phyloP scores from a whole-genome alignment of 2,888 invertebrate species.

The Standfussiana lucernea region DNA sequence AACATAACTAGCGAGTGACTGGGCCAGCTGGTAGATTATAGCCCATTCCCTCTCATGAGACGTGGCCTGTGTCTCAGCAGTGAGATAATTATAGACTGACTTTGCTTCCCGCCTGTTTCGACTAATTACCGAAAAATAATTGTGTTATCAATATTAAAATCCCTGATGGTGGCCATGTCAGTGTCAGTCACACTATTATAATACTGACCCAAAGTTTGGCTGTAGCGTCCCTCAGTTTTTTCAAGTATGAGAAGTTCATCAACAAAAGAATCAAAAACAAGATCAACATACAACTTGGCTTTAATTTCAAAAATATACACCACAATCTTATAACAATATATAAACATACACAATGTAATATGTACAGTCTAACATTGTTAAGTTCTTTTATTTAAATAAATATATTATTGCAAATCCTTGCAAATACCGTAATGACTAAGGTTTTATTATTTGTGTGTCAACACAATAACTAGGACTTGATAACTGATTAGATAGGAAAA shows the following conservation, averaged over 20 bases:
- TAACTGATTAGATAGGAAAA: conserved; percentile 44
- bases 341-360: conserved; percentile 69
- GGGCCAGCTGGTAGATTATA: background rate
- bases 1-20: too few species aligned
- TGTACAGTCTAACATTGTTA: conserved; percentile 67
- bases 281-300: conserved; percentile 77
- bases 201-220: background rate
- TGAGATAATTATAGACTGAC: background rate
- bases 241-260: background rate
- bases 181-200: too few species aligned
- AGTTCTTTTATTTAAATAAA: conserved; percentile 61
- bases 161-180: too few species aligned
- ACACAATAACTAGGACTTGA: conserved; percentile 38
- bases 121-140: too few species aligned
- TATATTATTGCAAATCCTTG: conserved; percentile 56
- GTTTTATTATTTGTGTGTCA: conserved; percentile 34
- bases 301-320: conserved; percentile 88
- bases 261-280: conserved; percentile 44
- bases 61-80: background rate
- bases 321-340: conserved; percentile 79
- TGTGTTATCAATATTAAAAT: too few species aligned
- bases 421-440: conserved; percentile 63
- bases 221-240: background rate
- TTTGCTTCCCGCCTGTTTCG: background rate
- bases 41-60: background rate